Base-by-base conservation (phyloP, 1,140 invertebrate species). In the Helicorthomorpha holstii region DNA sequence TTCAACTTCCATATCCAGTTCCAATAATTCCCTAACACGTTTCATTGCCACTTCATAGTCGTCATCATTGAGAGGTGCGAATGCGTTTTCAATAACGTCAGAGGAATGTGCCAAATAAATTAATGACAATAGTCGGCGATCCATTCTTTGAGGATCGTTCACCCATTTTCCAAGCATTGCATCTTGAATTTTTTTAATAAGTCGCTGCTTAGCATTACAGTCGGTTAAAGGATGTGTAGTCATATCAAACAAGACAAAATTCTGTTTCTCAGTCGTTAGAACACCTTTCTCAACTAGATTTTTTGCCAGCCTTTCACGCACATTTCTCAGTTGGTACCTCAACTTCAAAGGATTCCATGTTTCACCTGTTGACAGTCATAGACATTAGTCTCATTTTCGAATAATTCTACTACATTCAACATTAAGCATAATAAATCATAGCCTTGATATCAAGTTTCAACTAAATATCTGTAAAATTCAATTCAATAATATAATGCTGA, bases 281-380 rank as follows among this genome's bases (percentile, higher is more conserved):
- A 99, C 92, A 57, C 96, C 95, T 72, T 99, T 99, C 68, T 99
- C 96, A 21, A 98, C 95, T 59, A 99, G 76, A 74, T 98, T 98
- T 69, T 99, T 99, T 12, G 96, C 96, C 63, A 99, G 75, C 63
- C 96, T 79, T 75, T 99, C 96, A 56, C 96, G 77, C 0, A 99
- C 95, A 78, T 99, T 99, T 70, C 96, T 87, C 58, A 99, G 74
- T 66, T 99, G 96, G 70, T 97, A 99, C 61, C 88, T 80, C 55
- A 99, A 73, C 72, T 99, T 99, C 58, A 99, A 73, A 14, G 95
- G 96, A 73, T 99, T 99, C 96, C 96, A 99, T 58, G 96, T 98
- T 76, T 99, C 95, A 60, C 92, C 93, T 95, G 63, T 25, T 7
- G 44, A 22, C 44, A 4, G 19, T 7, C 29, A 34, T 7, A 7